Conservation (phyloP, 2,888 invertebrate species). For the Plebejus anna region DNA sequence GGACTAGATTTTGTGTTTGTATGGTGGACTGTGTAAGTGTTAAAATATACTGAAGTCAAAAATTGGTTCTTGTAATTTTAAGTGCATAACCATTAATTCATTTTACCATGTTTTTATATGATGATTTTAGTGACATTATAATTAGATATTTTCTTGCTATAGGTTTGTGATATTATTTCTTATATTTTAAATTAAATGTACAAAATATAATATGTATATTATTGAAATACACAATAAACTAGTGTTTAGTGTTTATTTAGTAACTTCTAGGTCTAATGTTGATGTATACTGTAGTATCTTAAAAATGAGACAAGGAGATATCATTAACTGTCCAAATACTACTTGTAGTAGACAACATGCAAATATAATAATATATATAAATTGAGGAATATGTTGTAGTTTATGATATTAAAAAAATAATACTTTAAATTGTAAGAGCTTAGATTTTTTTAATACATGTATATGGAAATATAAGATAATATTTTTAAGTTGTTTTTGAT, state of each 20-base stretch:
- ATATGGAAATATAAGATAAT: conserved; percentile 13
- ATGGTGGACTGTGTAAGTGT: too few relatives aligned
- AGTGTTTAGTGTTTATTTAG: neutral
- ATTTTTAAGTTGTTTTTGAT: conserved; percentile 12
- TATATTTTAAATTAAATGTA: conserved; percentile 18
- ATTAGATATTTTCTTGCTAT: neutral
- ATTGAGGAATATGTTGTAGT: conserved; percentile 3
- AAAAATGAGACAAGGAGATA: neutral
- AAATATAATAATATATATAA: neutral
- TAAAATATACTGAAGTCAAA: neutral
- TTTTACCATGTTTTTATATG: neutral
- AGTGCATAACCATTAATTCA: neutral
- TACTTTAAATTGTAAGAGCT: conserved; percentile 20
- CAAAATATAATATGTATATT: conserved; percentile 14
- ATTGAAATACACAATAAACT: neutral
- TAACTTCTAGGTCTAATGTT: neutral
- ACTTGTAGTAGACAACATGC: neutral
- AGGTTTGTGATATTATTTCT: conserved; percentile 22
- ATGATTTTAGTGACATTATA: neutral
- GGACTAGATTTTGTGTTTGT: too few relatives aligned
- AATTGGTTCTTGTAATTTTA: neutral
- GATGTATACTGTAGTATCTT: conserved; percentile 4
- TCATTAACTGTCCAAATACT: conserved; percentile 12
- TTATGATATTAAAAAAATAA: neutral
- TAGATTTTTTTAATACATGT: conserved; percentile 21